These are phyloP conservation scores for Amorpha juglandis DNA, from an alignment of 2,888 invertebrate genomes.

Conservation along the genomic window DNA sequence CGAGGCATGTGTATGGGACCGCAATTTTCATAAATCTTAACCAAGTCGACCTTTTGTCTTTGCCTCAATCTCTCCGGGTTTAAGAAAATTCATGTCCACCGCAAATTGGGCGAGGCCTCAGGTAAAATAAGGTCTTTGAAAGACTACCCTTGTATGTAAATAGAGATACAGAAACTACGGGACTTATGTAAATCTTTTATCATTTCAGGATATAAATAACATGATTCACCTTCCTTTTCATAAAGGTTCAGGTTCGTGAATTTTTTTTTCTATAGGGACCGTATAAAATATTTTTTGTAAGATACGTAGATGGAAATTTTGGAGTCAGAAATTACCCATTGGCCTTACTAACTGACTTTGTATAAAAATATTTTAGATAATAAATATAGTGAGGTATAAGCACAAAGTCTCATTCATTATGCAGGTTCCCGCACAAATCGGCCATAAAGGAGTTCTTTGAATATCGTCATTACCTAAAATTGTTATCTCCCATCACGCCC, in stretches of 20 bases:
- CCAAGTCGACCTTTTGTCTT: constrained; percentile 73
- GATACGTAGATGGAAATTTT: neutral
- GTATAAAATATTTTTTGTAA: neutral
- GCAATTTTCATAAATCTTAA: constrained; percentile 77
- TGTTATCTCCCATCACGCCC: constrained; percentile 70
- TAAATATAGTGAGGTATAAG: constrained; percentile 23
- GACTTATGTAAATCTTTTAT: constrained; percentile 67
- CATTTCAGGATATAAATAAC: constrained; percentile 62
- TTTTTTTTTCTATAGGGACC: constrained; percentile 1
- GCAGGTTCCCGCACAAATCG: constrained; percentile 62
- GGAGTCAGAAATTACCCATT: neutral
- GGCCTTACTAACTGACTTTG: neutral
- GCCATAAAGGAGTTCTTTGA: constrained; percentile 71
- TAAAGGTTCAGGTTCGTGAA: constrained; percentile 14
- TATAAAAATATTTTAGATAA: constrained; percentile 9
- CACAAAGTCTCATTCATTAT: constrained; percentile 62
- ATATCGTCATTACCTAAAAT: constrained; percentile 74
- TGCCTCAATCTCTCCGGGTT: constrained; percentile 67
- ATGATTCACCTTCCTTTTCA: constrained; percentile 38
- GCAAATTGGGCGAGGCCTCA: constrained; percentile 65
- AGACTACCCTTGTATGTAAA: constrained; percentile 54
- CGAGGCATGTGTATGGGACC: constrained; percentile 43
- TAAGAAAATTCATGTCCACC: constrained; percentile 73
- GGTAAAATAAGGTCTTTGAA: constrained; percentile 54
- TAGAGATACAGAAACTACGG: constrained; percentile 57